These are phyloP conservation scores for Mandrillus leucophaeus DNA, from an alignment of 2,113 vertebrate species.

Conservation along the genomic window DNA sequence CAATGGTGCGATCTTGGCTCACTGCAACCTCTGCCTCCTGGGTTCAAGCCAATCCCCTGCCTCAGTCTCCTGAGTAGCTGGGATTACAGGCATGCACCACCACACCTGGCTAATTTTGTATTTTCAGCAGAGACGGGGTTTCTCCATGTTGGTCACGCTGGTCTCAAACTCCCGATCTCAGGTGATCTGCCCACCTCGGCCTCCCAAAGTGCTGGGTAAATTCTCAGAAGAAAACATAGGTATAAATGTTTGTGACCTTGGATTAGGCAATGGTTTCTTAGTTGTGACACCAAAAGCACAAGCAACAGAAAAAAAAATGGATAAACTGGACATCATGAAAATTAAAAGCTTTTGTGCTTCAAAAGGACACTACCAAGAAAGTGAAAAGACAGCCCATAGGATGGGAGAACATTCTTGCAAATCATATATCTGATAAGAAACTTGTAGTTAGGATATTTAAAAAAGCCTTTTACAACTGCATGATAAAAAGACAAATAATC, in stretches of 20 bases:
- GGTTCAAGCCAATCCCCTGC: too few relatives aligned
- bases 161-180: too few relatives aligned
- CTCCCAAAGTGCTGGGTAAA: too few relatives aligned
- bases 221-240: not conserved
- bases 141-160: too few relatives aligned
- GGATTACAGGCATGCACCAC: too few relatives aligned
- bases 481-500: not conserved
- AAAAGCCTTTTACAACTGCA: not conserved
- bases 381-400: not conserved
- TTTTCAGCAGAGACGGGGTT: too few relatives aligned
- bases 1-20: too few relatives aligned
- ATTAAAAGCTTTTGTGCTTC: not conserved
- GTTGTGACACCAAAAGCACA: not conserved
- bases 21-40: rapidly evolving
- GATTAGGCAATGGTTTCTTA: not conserved
- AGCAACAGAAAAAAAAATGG: not conserved
- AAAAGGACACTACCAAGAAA: not conserved
- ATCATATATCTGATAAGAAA: not conserved
- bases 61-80: too few relatives aligned
- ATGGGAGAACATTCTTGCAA: not conserved
- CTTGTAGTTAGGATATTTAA: not conserved
- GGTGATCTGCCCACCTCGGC: too few relatives aligned
- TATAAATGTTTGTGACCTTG: not conserved
- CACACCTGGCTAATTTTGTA: too few relatives aligned
- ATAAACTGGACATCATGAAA: not conserved